Percentiles rank a stretch among this genome's conserved stretches.
These are phyloP conservation scores for Helarctos malayanus DNA, from an alignment of 2,797 vertebrate species.

Conservation along the genomic window DNA sequence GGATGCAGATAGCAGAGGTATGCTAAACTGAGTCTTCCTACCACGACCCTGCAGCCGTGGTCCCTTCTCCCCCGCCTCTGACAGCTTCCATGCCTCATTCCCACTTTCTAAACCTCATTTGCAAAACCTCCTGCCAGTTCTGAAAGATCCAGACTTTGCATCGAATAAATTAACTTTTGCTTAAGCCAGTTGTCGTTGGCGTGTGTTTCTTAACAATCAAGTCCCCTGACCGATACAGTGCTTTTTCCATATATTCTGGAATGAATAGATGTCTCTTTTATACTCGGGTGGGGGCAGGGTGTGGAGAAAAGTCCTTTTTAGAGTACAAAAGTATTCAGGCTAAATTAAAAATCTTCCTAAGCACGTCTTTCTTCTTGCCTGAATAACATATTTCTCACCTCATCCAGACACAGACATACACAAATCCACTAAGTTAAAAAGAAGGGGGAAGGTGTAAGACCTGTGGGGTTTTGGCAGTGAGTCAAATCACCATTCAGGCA, in stretches of 20 bases:
- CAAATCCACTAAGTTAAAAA: constrained; percentile 46
- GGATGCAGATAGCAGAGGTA: background rate
- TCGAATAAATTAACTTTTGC: constrained; percentile 33
- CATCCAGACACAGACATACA: constrained; percentile 70
- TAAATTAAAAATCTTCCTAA: constrained; percentile 73
- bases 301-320: constrained; percentile 46
- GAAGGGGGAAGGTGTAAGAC: constrained; percentile 51
- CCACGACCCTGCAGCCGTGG: rapidly evolving
- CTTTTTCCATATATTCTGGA: constrained; percentile 72
- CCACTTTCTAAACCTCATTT: constrained; percentile 49
- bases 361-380: constrained; percentile 73
- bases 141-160: background rate
- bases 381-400: constrained; percentile 80
- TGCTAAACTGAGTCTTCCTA: background rate
- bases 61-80: rapidly evolving
- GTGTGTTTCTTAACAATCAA: constrained; percentile 2
- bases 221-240: background rate
- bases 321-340: constrained; percentile 1
- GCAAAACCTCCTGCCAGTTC: constrained; percentile 47
- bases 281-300: background rate
- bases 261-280: constrained; percentile 52
- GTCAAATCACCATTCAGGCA: constrained; percentile 12
- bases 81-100: background rate
- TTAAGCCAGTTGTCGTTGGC: constrained; percentile 17
- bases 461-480: constrained; percentile 24